Evolutionary conservation across 2,888 invertebrate genomes (phyloP).

Genomic region (Nymphalis c-album): DNA sequence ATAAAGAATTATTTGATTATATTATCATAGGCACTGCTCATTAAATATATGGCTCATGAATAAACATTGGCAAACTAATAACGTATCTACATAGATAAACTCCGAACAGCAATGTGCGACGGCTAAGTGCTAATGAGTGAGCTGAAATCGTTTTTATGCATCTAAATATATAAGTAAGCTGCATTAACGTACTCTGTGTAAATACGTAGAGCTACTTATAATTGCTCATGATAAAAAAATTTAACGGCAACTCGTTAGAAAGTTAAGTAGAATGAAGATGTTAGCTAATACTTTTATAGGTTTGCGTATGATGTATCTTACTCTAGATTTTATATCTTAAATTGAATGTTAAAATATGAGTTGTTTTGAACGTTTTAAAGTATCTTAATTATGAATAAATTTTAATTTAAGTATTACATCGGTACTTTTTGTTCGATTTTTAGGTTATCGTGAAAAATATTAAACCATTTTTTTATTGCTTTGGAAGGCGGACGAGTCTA

Average conservation of each 20-base stretch:
- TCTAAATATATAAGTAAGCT: conserved; percentile 24
- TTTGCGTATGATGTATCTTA: too few relatives aligned
- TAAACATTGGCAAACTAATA: conserved; percentile 15
- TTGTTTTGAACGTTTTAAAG: background rate
- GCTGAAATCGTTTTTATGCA: conserved; percentile 30
- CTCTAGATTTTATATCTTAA: too few relatives aligned
- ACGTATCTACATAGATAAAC: conserved; percentile 16
- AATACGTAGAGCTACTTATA: background rate
- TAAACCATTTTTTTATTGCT: too few relatives aligned
- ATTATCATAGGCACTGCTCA: conserved; percentile 9
- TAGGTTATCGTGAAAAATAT: too few relatives aligned
- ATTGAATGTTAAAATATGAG: background rate
- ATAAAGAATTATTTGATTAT: conserved; percentile 16
- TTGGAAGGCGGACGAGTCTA: too few relatives aligned
- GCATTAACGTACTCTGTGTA: conserved; percentile 21
- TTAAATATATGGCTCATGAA: conserved; percentile 20
- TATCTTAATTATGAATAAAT: too few relatives aligned
- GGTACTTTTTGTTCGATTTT: too few relatives aligned
- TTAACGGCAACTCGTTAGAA: too few relatives aligned
- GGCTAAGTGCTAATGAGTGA: conserved; percentile 25
- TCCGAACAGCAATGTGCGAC: conserved; percentile 14
- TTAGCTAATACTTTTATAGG: too few relatives aligned
- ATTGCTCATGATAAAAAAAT: background rate
- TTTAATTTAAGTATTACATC: too few relatives aligned
- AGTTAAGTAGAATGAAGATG: too few relatives aligned